Base-by-base conservation (phyloP, 2,888 invertebrate genomes). In the Prosopocoilus inquinatus region DNA sequence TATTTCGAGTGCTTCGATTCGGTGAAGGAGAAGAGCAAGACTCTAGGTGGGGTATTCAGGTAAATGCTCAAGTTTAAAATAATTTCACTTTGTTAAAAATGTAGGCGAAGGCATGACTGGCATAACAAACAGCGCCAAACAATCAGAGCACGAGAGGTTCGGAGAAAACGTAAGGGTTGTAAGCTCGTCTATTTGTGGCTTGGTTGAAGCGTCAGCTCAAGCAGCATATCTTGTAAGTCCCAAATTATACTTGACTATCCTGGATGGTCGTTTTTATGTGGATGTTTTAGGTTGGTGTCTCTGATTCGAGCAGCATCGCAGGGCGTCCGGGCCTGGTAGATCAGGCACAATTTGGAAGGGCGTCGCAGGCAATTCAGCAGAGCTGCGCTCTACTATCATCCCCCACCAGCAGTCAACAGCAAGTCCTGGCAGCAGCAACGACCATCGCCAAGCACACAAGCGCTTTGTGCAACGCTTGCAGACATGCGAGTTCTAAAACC, bases 381-480 rank as follows among this genome's bases (percentile, higher is more conserved):
- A 95, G 96, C 0, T 97, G 98, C 71, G 84, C 86, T 38, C 87
- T 85, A 34, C 82, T 95, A 1, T 81, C 84, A 12, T 90, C 87
- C 67, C 81, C 87, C 0, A 80, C 84, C 56, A 88, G 88, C 50
- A 84, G 87, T 41, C 91, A 93, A 65, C 89, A 90, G 78, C 89
- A 90, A 79, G 90, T 96, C 53, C 80, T 96, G 28, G 88, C 92
- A 2, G 95, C 96, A 0, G 91, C 97, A 0, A 96, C 96, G 0
- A 86, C 90, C 59, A 93, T 98, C 47, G 98, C 98, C 9, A 96
- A 95, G 74, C 95, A 98, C 79, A 97, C 98, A 0, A 93, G 94
- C 61, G 89, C 94, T 5, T 81, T 99, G 48, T 98, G 98, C 78
- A 96, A 96, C 73, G 91, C 96, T 36, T 98, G 98, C 72, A 86